These are phyloP conservation scores for Meda fulgida DNA, from an alignment of 2,797 vertebrate species.

Conservation along the genomic window DNA sequence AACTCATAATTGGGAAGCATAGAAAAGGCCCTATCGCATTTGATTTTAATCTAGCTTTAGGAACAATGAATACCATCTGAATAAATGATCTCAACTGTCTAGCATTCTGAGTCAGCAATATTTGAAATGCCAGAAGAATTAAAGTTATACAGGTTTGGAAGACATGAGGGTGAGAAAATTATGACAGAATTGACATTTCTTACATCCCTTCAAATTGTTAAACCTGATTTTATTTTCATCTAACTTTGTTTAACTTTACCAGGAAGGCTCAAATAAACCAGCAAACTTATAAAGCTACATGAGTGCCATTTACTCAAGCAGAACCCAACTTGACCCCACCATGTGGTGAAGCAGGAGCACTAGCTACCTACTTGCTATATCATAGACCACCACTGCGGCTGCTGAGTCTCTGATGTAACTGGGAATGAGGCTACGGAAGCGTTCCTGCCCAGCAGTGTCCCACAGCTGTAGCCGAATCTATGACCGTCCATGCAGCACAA, in stretches of 20 bases:
- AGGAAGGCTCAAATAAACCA: slow-evolving; percentile 23
- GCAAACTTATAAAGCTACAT: slow-evolving; percentile 48
- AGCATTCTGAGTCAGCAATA: not conserved
- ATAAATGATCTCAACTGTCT: not conserved
- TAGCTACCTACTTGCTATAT: slow-evolving; percentile 93
- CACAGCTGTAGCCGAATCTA: slow-evolving; percentile 93
- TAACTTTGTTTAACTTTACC: not conserved
- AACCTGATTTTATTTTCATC: not conserved
- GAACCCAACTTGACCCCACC: slow-evolving; percentile 62
- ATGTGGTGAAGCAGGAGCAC: slow-evolving; percentile 69
- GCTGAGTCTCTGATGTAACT: slow-evolving; percentile 95
- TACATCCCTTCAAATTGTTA: not conserved
- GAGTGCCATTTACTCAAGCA: slow-evolving; percentile 60
- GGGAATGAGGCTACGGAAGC: slow-evolving; percentile 92
- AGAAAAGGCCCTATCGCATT: not conserved
- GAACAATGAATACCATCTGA: not conserved
- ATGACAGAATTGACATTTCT: not conserved
- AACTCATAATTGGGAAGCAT: not conserved
- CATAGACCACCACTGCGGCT: slow-evolving; percentile 92
- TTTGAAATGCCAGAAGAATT: not conserved
- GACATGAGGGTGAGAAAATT: not conserved
- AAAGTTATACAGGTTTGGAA: not conserved
- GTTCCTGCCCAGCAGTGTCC: slow-evolving; percentile 91
- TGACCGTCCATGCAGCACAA: slow-evolving; percentile 74
- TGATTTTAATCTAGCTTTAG: not conserved